A percentile compares a stretch with the other conserved stretches of the same genome.
These are phyloP conservation scores for Tyrophagus putrescentiae DNA, from an alignment of 1,140 invertebrate species.

Conservation along the genomic window DNA sequence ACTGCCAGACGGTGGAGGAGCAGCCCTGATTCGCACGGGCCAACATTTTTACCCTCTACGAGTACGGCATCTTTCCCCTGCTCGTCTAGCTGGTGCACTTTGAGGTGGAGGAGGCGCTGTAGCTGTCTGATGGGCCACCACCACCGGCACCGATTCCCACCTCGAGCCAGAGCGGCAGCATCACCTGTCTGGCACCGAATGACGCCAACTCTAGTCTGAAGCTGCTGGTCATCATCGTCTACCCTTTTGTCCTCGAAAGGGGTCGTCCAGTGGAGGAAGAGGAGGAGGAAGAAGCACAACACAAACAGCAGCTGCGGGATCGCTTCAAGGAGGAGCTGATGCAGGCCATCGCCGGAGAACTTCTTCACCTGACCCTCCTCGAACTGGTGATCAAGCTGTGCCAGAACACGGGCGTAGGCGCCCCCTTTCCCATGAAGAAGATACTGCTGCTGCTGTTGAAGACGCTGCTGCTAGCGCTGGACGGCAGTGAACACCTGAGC, in stretches of 20 bases:
- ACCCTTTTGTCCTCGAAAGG: constrained; percentile 77
- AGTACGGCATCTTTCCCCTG: constrained; percentile 68
- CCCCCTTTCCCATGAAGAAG: constrained; percentile 96
- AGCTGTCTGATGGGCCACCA: neutral
- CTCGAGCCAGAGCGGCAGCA: constrained; percentile 7
- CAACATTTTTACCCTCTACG: constrained; percentile 74
- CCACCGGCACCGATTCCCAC: neutral
- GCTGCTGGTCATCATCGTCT: constrained; percentile 77
- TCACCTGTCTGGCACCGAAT: neutral
- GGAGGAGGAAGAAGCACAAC: constrained; percentile 39
- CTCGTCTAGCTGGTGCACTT: constrained; percentile 83
- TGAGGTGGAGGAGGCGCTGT: constrained; percentile 63
- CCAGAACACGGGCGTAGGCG: constrained; percentile 63
- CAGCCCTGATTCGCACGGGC: constrained; percentile 29
- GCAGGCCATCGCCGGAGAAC: constrained; percentile 47
- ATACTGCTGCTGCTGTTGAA: constrained; percentile 92
- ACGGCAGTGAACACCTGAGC: constrained; percentile 65
- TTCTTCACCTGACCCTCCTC: constrained; percentile 70
- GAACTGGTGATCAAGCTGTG: constrained; percentile 89
- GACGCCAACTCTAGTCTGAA: constrained; percentile 70
- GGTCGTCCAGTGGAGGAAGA: constrained; percentile 49
- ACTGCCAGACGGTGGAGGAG: constrained; percentile 25
- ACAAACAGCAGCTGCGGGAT: constrained; percentile 19
- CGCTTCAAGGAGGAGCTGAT: constrained; percentile 23
- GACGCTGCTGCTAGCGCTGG: constrained; percentile 62